Evolutionary conservation across 2,888 invertebrate species (phyloP), one percentile per base, ranked within the genome.

Genomic region (Tenthredo livida): DNA sequence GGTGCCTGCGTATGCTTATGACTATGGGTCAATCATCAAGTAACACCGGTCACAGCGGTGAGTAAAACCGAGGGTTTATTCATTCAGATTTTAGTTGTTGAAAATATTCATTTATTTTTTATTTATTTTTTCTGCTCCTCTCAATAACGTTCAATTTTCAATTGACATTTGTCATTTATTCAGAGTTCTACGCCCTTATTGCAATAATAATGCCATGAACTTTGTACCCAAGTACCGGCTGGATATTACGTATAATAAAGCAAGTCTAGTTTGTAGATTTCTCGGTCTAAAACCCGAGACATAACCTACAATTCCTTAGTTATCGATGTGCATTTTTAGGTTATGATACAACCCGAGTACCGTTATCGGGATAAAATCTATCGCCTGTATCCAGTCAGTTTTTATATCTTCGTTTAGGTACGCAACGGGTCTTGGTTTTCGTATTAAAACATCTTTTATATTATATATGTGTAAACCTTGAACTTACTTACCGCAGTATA

Each of bases 11-110:
- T 83, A 70, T 70, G 83, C 67, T 50, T 29, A 21, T 83, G 2
- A 40, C 88, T 88, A 93, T 93, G 93, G 93, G 93, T 86, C 93
- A 93, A 88, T 92, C 92, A 86, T 93, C 92, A 87, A 93, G 93
- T 89, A 92, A 90, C 89, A 91, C 91, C 90, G 92, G 92, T 86
- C 92, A 92, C 89, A 93, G 90, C 90, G 93, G 93, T 93, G 89
- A 93, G 92, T 91, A 65, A 61, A 80, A 12, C 1, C 1, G 5
- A 58, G 21, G 4, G 37, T 58, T 77, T 50, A 77, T 15, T 43
- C 54, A 77, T 50, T 29, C 77, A 25, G 77, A 33, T 50, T 50
- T 50, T 17, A 17, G 33, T 47, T 2, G 15, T n/a, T 25, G 4
- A 33, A 33, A 33, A 33, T 33, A 4, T 33, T 33, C 4, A 3